Evolutionary conservation across 2,113 vertebrate species (phyloP).

Genomic region (Rhegmatorhina hoffmannsi): DNA sequence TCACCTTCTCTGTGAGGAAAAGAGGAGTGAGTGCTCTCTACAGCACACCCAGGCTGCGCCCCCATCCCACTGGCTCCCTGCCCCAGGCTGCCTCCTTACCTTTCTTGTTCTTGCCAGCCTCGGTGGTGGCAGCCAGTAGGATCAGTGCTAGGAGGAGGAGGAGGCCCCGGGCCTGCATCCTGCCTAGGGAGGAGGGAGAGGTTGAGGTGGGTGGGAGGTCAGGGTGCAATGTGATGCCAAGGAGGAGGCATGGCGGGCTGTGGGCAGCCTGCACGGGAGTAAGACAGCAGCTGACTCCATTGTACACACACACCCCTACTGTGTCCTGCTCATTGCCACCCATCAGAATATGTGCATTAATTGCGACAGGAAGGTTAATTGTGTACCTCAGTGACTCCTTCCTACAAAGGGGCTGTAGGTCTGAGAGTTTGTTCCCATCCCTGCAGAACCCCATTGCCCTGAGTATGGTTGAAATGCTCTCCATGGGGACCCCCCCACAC

Average conservation of each 20-base stretch:
- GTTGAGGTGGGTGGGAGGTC: background rate
- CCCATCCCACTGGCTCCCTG: rapidly evolving
- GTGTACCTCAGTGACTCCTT: background rate
- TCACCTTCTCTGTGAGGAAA: conserved; percentile 75
- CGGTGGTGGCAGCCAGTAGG: conserved; percentile 72
- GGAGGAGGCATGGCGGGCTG: rapidly evolving
- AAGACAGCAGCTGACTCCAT: background rate
- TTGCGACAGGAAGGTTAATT: background rate
- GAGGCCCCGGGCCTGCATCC: conserved; percentile 84
- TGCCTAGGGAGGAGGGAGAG: conserved; percentile 47
- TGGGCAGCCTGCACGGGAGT: background rate
- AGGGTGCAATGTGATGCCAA: rapidly evolving
- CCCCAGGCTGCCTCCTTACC: background rate
- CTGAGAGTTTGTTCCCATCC: background rate
- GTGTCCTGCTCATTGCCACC: background rate
- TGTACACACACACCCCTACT: background rate
- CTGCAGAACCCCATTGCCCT: background rate
- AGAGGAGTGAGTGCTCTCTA: background rate
- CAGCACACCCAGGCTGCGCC: rapidly evolving
- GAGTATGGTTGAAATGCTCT: rapidly evolving
- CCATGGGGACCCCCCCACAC: rapidly evolving
- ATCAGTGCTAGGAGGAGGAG: conserved; percentile 78
- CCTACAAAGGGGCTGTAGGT: background rate
- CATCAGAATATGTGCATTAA: background rate
- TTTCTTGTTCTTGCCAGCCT: conserved; percentile 85